Evolutionary conservation across 2,113 vertebrate genomes (phyloP).

Genomic region (Glaucidium brasilianum): DNA sequence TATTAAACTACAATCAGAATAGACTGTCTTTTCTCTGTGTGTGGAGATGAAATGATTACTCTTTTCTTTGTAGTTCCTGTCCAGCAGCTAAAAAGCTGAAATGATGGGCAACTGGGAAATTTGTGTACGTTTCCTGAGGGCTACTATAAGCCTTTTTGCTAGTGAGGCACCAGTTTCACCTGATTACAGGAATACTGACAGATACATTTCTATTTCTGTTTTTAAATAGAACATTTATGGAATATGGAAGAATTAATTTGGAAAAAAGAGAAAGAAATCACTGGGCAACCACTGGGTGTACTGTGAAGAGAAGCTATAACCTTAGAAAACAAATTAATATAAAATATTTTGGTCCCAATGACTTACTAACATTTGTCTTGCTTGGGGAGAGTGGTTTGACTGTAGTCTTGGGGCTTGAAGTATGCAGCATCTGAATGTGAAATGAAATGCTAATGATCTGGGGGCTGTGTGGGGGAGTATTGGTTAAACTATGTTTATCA

Average conservation of each 20-base stretch:
- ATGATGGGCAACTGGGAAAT: neutral
- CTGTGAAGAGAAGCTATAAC: neutral
- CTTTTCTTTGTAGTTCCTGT: neutral
- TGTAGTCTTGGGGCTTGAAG: neutral
- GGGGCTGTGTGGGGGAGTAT: neutral
- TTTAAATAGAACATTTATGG: neutral
- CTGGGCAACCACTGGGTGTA: neutral
- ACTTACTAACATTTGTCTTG: neutral
- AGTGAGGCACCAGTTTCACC: neutral
- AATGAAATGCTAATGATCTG: neutral
- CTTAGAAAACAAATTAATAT: neutral
- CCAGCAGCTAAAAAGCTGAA: neutral
- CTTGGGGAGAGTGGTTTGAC: neutral
- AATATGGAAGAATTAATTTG: neutral
- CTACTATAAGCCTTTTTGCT: neutral
- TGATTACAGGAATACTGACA: neutral
- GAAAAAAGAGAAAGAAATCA: neutral
- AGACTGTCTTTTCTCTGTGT: neutral
- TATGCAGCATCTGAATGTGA: neutral
- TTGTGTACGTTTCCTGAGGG: neutral
- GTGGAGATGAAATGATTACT: neutral
- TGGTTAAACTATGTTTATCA: neutral
- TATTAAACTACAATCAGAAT: slow-evolving; percentile 16
- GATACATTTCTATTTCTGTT: neutral
- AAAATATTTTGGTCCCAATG: neutral